A percentile compares a stretch with the other conserved stretches of the same genome.
Conservation (phyloP, 2,113 vertebrate genomes). For the Tauraco erythrolophus region DNA sequence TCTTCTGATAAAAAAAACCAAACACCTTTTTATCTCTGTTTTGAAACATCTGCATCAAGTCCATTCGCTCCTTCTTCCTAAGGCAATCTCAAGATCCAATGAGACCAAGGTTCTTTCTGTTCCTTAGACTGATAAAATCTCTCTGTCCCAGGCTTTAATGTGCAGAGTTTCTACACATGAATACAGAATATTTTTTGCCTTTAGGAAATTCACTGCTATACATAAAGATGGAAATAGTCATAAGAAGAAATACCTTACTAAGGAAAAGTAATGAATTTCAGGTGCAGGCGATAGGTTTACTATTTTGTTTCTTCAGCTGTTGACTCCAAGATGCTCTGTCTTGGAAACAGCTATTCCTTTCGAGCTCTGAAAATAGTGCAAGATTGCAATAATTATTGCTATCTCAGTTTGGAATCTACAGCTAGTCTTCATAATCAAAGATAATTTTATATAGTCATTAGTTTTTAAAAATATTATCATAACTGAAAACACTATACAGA, state of each 20-base stretch:
- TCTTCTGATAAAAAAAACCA: neutral
- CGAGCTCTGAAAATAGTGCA: neutral
- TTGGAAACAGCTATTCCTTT: neutral
- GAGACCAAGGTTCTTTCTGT: neutral
- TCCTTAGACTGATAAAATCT: neutral
- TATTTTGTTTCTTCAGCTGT: neutral
- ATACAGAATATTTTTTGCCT: neutral
- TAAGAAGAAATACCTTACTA: constrained; percentile 6
- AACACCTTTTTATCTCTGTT: neutral
- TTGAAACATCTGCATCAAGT: neutral
- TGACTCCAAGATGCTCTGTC: neutral
- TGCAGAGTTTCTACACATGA: neutral
- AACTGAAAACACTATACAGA: neutral
- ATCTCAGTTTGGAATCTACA: neutral
- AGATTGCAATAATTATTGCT: neutral
- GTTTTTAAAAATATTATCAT: neutral
- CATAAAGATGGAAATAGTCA: neutral
- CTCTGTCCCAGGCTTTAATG: too few relatives aligned
- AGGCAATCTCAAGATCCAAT: neutral
- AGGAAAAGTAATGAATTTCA: neutral
- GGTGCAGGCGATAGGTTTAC: neutral
- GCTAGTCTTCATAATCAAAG: neutral
- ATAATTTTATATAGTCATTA: neutral
- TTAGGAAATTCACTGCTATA: neutral
- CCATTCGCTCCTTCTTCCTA: neutral